A percentile compares a stretch with the other conserved stretches of the same genome.
Conservation (phyloP, 1,140 invertebrate species). For the Thalassaphorura encarpata region DNA sequence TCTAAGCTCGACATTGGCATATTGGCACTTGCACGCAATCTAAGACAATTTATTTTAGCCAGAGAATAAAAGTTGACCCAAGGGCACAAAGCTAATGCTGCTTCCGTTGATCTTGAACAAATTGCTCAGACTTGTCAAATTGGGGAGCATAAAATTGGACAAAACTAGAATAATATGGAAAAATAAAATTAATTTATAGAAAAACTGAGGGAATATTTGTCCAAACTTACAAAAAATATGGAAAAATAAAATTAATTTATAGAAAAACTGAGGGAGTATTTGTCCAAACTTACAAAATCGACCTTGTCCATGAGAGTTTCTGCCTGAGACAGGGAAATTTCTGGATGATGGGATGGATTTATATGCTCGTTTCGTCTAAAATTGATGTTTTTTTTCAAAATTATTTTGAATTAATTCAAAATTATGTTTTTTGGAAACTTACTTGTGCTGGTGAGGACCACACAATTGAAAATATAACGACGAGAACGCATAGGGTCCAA, state of each 20-base stretch:
- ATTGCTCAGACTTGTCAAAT: background rate
- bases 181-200: background rate
- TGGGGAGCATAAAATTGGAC: background rate
- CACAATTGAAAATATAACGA: background rate
- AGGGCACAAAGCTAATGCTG: conserved; percentile 6
- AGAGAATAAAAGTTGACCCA: conserved; percentile 9
- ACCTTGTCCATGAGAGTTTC: background rate
- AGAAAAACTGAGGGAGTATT: too few species aligned
- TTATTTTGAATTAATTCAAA: background rate
- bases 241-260: background rate
- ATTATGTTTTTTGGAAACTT: background rate
- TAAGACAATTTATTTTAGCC: background rate
- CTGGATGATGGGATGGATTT: background rate
- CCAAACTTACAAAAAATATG: too few species aligned
- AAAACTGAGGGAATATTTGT: too few species aligned
- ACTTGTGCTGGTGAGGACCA: background rate
- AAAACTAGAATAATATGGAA: background rate
- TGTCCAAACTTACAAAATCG: background rate
- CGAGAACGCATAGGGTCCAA: too few species aligned
- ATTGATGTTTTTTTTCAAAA: background rate
- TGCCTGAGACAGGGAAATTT: background rate
- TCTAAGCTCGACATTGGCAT: too few species aligned
- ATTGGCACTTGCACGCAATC: too few species aligned
- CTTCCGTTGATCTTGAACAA: conserved; percentile 4
- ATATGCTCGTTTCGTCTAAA: too few species aligned